Conservation (phyloP, 1,140 invertebrate species). For the Stegodyphus mimosarum region DNA sequence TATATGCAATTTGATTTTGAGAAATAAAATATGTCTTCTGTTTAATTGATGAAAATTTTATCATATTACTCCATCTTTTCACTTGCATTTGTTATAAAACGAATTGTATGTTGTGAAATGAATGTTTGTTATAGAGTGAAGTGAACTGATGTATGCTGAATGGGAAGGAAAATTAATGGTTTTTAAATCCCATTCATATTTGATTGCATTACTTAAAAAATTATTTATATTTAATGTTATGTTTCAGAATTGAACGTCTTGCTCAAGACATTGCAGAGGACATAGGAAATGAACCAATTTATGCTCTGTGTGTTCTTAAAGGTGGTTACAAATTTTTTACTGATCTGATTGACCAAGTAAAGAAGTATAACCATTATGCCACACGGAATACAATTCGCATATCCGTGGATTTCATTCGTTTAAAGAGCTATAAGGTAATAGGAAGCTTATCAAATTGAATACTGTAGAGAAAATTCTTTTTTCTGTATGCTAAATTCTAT, state of each 20-base stretch:
- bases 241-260: slow-evolving; percentile 70
- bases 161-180: no score
- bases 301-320: slow-evolving; percentile 74
- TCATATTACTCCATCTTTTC: not conserved
- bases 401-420: slow-evolving; percentile 74
- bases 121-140: no score
- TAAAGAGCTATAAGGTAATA: slow-evolving; percentile 74
- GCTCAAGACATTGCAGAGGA: slow-evolving; percentile 73
- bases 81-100: not conserved
- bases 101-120: no score
- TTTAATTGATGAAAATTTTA: not conserved
- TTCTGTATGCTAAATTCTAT: no score
- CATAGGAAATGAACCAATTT: slow-evolving; percentile 70
- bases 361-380: slow-evolving; percentile 68
- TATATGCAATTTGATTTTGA: no score
- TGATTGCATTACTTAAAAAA: no score
- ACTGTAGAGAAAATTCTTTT: no score
- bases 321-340: slow-evolving; percentile 76
- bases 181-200: no score
- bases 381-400: slow-evolving; percentile 68
- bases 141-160: no score
- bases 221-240: not conserved
- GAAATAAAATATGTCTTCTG: not conserved
- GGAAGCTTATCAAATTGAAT: not conserved
- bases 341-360: slow-evolving; percentile 73